phyloP scores from a whole-genome alignment of 2,113 vertebrate genomes.

The Rhabdomys dilectus region DNA sequence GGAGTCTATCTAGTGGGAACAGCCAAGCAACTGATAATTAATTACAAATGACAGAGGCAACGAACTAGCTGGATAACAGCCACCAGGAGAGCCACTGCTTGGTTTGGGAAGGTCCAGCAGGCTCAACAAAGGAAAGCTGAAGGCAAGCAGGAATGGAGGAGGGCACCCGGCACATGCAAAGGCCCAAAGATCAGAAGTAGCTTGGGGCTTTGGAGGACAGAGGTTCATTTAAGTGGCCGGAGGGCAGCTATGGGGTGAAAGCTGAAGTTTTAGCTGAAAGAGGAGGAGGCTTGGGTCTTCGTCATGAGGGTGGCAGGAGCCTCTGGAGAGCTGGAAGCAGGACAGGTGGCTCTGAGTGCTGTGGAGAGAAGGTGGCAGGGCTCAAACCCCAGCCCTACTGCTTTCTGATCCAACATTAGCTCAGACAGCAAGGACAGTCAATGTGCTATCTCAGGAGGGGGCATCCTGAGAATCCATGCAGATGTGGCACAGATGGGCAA shows the following conservation, averaged over 20 bases:
- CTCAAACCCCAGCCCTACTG: not conserved
- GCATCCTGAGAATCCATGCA: fast-evolving
- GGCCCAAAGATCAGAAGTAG: not conserved
- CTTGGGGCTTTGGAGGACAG: not conserved
- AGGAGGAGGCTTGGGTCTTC: not conserved
- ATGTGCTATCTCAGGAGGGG: not conserved
- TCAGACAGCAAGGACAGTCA: not conserved
- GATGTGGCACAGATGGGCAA: not conserved
- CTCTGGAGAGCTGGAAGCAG: not conserved
- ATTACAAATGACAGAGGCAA: not conserved
- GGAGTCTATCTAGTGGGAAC: constrained; percentile 42
- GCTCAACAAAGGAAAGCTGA: not conserved
- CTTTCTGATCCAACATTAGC: not conserved
- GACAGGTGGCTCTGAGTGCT: not conserved
- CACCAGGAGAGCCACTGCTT: not conserved
- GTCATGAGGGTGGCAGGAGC: not conserved
- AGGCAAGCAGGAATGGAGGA: not conserved
- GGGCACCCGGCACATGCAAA: not conserved
- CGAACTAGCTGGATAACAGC: not conserved
- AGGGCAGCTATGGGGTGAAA: fast-evolving
- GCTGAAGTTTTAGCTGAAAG: not conserved
- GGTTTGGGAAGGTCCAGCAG: not conserved
- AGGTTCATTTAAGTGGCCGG: not conserved
- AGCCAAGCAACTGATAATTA: not conserved
- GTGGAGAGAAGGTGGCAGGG: not conserved